phyloP scores from a whole-genome alignment of 1,140 invertebrate genomes.

The Drosophila paulistorum region DNA sequence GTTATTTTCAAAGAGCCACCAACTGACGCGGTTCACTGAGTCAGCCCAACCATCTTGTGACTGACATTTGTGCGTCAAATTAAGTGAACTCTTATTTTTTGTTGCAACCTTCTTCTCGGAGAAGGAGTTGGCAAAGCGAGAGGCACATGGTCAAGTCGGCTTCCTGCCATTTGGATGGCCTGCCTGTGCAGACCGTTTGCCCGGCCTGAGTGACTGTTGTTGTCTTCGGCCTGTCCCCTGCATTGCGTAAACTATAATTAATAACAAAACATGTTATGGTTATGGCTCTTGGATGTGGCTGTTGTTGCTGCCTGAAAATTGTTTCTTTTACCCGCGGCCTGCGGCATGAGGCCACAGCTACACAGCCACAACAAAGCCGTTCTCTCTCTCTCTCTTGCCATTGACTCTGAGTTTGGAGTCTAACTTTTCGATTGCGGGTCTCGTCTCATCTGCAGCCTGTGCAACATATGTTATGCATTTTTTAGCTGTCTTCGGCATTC shows the following conservation, averaged over 20 bases:
- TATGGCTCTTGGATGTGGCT: constrained; percentile 58
- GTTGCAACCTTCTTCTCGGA: neutral
- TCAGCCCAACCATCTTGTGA: constrained; percentile 54
- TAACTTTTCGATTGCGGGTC: neutral
- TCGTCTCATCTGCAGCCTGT: constrained; percentile 38
- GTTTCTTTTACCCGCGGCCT: constrained; percentile 73
- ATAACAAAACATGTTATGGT: constrained; percentile 82
- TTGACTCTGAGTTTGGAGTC: constrained; percentile 6
- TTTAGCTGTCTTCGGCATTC: constrained; percentile 78
- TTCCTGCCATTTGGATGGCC: constrained; percentile 53
- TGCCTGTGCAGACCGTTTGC: constrained; percentile 26
- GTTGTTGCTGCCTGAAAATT: constrained; percentile 59
- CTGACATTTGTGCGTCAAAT: constrained; percentile 82
- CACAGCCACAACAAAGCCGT: constrained; percentile 39
- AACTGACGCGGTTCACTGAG: constrained; percentile 12
- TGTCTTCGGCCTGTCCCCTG: constrained; percentile 78
- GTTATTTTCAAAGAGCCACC: constrained; percentile 61
- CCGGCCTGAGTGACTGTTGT: constrained; percentile 64
- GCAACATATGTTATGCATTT: constrained; percentile 80
- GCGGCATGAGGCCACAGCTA: constrained; percentile 58
- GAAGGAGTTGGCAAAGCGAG: constrained; percentile 27
- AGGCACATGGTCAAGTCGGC: constrained; percentile 70
- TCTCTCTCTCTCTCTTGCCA: constrained; percentile 31
- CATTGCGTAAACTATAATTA: constrained; percentile 80
- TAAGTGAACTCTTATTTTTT: constrained; percentile 75